Evolutionary conservation across 2,888 invertebrate species (phyloP).

Genomic region (Diarsia rubi): DNA sequence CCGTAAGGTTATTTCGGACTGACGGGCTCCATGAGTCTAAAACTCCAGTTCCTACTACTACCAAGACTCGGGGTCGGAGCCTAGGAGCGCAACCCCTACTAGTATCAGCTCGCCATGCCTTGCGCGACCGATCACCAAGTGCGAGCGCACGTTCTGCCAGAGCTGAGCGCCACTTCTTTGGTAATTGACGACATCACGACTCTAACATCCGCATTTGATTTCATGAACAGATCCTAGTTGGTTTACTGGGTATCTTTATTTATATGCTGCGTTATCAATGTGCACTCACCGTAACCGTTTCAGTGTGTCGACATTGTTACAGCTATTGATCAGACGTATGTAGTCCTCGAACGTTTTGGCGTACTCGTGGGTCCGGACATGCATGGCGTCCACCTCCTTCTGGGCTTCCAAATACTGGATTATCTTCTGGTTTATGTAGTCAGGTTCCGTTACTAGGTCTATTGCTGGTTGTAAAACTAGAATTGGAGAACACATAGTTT

Average conservation of each 20-base stretch:
- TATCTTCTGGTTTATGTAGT: slow-evolving; percentile 97
- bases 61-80: background rate
- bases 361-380: slow-evolving; percentile 95
- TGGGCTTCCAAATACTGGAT: slow-evolving; percentile 96
- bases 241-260: background rate
- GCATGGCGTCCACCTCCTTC: slow-evolving; percentile 94
- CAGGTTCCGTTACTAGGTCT: slow-evolving; percentile 96
- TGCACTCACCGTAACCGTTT: slow-evolving; percentile 94
- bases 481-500: slow-evolving; percentile 65
- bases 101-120: background rate
- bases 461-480: slow-evolving; percentile 95
- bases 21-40: background rate
- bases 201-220: background rate
- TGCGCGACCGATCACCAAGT: background rate
- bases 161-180: background rate
- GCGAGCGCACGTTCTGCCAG: background rate
- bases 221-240: background rate
- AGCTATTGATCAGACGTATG: slow-evolving; percentile 95
- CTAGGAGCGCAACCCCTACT: background rate
- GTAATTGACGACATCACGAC: background rate
- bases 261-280: slow-evolving; percentile 32
- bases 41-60: background rate
- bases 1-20: background rate
- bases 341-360: slow-evolving; percentile 97
- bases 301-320: slow-evolving; percentile 95